Evolutionary conservation across 2,888 invertebrate species (phyloP).

Genomic region (Esperia sulphurella): DNA sequence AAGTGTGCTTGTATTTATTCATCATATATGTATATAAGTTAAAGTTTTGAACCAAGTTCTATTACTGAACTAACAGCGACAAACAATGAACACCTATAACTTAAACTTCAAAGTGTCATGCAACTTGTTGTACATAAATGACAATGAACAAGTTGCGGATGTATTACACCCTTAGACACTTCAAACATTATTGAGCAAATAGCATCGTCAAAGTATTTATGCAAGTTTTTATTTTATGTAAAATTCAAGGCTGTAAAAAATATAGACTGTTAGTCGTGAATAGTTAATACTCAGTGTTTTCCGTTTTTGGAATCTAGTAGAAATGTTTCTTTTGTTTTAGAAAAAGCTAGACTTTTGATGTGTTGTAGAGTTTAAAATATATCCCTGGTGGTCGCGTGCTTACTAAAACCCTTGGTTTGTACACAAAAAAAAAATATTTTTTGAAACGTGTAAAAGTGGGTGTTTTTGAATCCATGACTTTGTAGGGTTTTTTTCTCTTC

Average conservation of each 20-base stretch:
- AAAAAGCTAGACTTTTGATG: constrained; percentile 68
- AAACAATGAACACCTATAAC: too few relatives aligned
- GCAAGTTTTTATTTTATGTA: not conserved
- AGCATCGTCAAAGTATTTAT: not conserved
- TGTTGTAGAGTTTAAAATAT: constrained; percentile 51
- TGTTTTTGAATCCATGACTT: constrained; percentile 40
- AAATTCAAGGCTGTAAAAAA: constrained; percentile 44
- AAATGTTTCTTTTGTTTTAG: constrained; percentile 48
- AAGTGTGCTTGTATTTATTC: too few relatives aligned
- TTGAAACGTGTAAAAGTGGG: constrained; percentile 64
- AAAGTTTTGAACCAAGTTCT: too few relatives aligned
- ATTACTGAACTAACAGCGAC: too few relatives aligned
- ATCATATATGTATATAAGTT: too few relatives aligned
- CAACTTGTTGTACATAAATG: too few relatives aligned
- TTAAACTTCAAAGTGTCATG: too few relatives aligned
- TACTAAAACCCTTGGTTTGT: constrained; percentile 48
- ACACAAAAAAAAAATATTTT: constrained; percentile 67
- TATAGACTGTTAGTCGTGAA: constrained; percentile 44
- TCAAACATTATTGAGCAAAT: too few relatives aligned
- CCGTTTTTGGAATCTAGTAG: constrained; percentile 39
- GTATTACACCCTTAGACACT: too few relatives aligned
- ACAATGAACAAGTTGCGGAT: too few relatives aligned
- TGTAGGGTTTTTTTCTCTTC: constrained; percentile 32
- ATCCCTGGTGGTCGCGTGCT: constrained; percentile 41
- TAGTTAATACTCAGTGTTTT: constrained; percentile 43